Percentiles rank a stretch among this genome's conserved stretches.
These are phyloP conservation scores for Eugnorisma glareosa DNA, from an alignment of 2,888 invertebrate species.

Conservation along the genomic window DNA sequence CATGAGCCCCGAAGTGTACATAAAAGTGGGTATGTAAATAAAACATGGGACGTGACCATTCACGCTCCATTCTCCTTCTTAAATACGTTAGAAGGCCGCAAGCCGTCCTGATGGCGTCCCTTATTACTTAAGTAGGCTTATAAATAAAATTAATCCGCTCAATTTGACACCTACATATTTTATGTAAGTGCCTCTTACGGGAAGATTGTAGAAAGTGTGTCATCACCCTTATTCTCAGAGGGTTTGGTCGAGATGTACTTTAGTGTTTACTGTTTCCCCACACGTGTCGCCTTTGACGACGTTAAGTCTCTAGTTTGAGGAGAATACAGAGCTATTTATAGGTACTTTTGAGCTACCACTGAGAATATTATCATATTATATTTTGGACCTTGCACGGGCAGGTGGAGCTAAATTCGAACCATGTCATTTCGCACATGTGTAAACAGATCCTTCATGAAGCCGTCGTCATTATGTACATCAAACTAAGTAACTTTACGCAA, in stretches of 20 bases:
- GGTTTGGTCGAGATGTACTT: neutral
- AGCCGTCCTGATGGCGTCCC: conserved; percentile 49
- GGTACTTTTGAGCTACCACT: neutral
- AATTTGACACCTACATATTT: conserved; percentile 53
- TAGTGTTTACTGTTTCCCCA: conserved; percentile 7
- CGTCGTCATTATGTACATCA: too few relatives aligned
- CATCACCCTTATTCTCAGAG: conserved; percentile 23
- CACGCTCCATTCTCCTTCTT: conserved; percentile 34
- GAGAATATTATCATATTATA: neutral
- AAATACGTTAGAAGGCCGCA: conserved; percentile 56
- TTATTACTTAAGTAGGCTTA: conserved; percentile 60
- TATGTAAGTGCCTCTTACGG: conserved; percentile 45
- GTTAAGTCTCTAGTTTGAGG: neutral
- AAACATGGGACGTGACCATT: conserved; percentile 38
- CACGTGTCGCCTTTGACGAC: neutral
- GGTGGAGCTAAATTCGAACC: neutral
- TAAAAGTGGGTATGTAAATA: conserved; percentile 49
- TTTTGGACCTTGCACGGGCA: neutral
- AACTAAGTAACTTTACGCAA: too few relatives aligned
- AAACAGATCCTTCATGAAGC: too few relatives aligned
- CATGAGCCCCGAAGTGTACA: conserved; percentile 26
- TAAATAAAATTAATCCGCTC: conserved; percentile 61
- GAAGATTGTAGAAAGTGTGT: conserved; percentile 45
- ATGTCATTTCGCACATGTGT: neutral
- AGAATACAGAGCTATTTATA: conserved; percentile 1